phyloP scores from a whole-genome alignment of 2,113 vertebrate species.

The Myotis brandtii region DNA sequence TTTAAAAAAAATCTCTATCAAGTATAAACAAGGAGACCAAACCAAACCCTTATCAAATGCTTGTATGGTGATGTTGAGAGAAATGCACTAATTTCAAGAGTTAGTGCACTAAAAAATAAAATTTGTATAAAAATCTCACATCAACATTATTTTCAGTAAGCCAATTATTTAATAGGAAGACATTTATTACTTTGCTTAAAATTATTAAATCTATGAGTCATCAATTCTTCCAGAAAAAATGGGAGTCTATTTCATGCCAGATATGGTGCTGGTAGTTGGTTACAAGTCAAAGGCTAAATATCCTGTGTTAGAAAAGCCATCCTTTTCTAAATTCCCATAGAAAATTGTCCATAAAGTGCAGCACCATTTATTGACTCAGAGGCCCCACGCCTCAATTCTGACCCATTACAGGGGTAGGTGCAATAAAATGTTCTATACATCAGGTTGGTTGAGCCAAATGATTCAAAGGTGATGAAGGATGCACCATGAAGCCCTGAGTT shows the following conservation, averaged over 20 bases:
- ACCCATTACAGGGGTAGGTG: background rate
- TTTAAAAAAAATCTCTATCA: background rate
- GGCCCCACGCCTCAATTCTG: background rate
- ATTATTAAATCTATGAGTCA: conserved; percentile 26
- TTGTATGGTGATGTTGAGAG: background rate
- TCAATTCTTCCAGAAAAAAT: background rate
- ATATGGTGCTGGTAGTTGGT: background rate
- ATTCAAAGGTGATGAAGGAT: background rate
- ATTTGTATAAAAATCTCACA: background rate
- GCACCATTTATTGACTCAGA: background rate
- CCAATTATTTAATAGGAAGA: background rate
- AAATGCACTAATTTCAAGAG: conserved; percentile 51
- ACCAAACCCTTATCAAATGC: background rate
- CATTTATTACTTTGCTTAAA: conserved; percentile 11
- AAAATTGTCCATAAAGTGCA: background rate
- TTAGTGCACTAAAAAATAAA: conserved; percentile 38
- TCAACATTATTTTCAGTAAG: conserved; percentile 1
- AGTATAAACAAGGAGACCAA: background rate
- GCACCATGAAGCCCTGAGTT: background rate
- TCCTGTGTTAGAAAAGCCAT: background rate
- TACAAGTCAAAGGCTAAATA: conserved; percentile 5
- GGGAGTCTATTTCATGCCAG: background rate
- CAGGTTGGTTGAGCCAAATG: background rate
- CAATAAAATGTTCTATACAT: background rate
- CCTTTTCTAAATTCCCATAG: background rate